phyloP scores from a whole-genome alignment of 2,797 vertebrate genomes.

The Allobates femoralis region DNA sequence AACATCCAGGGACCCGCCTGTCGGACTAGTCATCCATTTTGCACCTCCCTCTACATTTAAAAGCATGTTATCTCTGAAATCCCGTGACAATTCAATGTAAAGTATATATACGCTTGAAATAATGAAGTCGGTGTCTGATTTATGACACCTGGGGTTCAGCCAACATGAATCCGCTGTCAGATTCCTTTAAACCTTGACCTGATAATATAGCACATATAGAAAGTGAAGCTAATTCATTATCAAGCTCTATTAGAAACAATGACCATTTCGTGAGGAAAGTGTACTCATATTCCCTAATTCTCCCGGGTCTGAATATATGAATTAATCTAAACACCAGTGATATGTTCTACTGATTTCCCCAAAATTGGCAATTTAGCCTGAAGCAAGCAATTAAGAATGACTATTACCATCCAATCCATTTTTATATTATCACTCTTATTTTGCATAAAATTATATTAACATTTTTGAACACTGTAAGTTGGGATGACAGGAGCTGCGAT shows the following conservation, averaged over 20 bases:
- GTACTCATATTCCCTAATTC: conserved; percentile 26
- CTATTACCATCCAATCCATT: conserved; percentile 60
- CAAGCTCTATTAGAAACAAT: conserved; percentile 23
- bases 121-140: no score
- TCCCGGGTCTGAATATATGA: conserved; percentile 15
- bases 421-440: conserved; percentile 56
- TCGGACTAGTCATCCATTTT: no score
- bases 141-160: no score
- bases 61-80: no score
- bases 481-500: conserved; percentile 6
- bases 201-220: not conserved
- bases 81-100: no score
- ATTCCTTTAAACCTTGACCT: no score
- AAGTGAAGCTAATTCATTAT: conserved; percentile 13
- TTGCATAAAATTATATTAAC: conserved; percentile 59
- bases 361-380: conserved; percentile 60
- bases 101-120: no score
- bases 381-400: conserved; percentile 63
- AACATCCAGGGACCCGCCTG: no score
- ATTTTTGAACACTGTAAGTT: conserved; percentile 39
- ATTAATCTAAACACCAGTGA: conserved; percentile 48
- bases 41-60: no score
- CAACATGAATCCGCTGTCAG: no score
- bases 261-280: conserved; percentile 25
- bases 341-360: conserved; percentile 54